Base-by-base conservation (phyloP, 2,888 invertebrate genomes). In the Amphipyra tragopoginis region DNA sequence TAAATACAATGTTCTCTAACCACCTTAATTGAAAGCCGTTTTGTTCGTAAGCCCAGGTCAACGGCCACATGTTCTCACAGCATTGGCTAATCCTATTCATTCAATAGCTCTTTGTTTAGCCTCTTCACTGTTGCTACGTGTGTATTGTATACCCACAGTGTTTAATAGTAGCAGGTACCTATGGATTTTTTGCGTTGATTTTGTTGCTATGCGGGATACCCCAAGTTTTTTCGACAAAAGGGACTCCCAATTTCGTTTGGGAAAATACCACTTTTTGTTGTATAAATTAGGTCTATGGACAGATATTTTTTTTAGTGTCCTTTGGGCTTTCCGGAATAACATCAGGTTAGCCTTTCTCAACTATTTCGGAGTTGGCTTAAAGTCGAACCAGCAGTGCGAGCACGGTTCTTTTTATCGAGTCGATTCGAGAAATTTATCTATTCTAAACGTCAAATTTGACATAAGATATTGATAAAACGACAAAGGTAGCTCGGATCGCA, bases 61-160 rank as follows among this genome's bases (percentile, higher is more conserved):
- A 70, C 57, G 78, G 47, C 78, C 77, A 69, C 42, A 42, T 40
- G 49, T 56, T 77, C 77, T 74, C 77, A 66, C 75, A 73, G 51
- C 38, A 49, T 77, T 73, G 62, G 66, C 60, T 66, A 70, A 77
- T 80, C 47, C 74, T 74, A 77, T 80, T 73, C 65, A 72, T 69
- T 66, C 33, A 66, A 69, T 50, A 29, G 56, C 44, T 63, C 75
- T 70, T 77, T 77, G 76, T 77, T 60, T 60, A 49, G 58, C 33
- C 14, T 42, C 13, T 8, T 11, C 10, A n/a, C 29, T 49, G 77
- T 77, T 77, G 66, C 77, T 70, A 80, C 45, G 70, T 34, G 14
- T 43, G 2, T 26, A 15, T 42, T 43, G 2, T 26, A 15, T 42
- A 45, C 34, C 5, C 43, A 15, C 6, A 15, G 52, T 38, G 14